phyloP scores from a whole-genome alignment of 2,113 vertebrate species.

The Pheucticus melanocephalus region DNA sequence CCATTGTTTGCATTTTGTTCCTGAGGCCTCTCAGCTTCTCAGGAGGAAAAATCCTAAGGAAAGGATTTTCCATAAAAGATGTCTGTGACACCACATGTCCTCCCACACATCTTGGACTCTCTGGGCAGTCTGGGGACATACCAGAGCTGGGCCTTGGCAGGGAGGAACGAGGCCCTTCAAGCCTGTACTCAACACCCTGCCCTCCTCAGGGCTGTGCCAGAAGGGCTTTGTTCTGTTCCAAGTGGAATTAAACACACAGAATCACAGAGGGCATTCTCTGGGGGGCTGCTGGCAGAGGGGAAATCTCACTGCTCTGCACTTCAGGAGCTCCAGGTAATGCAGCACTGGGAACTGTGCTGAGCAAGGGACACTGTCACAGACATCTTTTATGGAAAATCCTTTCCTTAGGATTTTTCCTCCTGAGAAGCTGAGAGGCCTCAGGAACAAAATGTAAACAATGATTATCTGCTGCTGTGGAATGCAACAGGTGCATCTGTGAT shows the following conservation, averaged over 20 bases:
- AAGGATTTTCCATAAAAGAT: no score
- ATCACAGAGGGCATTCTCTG: accelerated
- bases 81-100: no score
- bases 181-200: not conserved
- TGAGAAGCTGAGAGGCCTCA: no score
- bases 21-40: no score
- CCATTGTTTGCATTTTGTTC: no score
- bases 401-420: no score
- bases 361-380: not conserved
- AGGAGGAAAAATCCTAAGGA: no score
- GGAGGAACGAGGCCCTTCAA: not conserved
- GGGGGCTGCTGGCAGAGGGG: accelerated
- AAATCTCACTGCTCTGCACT: accelerated
- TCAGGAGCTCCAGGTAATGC: accelerated
- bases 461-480: no score
- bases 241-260: not conserved
- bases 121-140: not conserved
- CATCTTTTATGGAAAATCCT: no score
- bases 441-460: no score
- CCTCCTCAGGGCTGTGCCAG: not conserved
- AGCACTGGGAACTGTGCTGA: not conserved
- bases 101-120: not conserved
- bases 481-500: no score
- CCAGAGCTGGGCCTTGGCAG: not conserved
- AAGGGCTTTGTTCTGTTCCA: not conserved